A percentile compares a stretch with the other conserved stretches of the same genome.
phyloP scores from a whole-genome alignment of 2,888 invertebrate species.

The Psylliodes chrysocephalus region DNA sequence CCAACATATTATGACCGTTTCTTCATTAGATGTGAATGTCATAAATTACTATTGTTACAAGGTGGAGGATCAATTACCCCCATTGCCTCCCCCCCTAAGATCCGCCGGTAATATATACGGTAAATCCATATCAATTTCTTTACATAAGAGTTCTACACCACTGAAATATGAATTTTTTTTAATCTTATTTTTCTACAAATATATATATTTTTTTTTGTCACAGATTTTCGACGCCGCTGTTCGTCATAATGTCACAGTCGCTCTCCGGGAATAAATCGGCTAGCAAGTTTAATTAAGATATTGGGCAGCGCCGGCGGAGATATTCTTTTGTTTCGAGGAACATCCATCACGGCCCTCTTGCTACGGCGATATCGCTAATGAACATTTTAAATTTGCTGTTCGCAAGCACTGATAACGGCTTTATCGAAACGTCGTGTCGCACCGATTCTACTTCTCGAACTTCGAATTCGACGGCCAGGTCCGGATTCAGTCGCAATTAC shows the following conservation, averaged over 20 bases:
- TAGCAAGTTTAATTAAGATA: conserved; percentile 67
- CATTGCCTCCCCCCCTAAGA: too few relatives aligned
- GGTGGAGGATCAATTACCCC: too few relatives aligned
- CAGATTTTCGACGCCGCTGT: conserved; percentile 37
- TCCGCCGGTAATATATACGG: too few relatives aligned
- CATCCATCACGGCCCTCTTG: conserved; percentile 51
- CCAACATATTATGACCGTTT: too few relatives aligned
- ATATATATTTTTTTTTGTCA: too few relatives aligned
- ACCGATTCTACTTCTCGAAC: neutral
- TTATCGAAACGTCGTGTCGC: conserved; percentile 44
- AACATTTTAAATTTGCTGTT: conserved; percentile 63
- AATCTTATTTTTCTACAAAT: too few relatives aligned
- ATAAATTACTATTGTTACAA: too few relatives aligned
- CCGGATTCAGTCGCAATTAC: neutral
- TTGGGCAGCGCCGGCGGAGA: conserved; percentile 61
- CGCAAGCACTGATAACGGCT: conserved; percentile 53
- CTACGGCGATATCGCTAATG: conserved; percentile 62
- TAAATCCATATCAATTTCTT: too few relatives aligned
- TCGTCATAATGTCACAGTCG: conserved; percentile 35
- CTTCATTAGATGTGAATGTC: too few relatives aligned
- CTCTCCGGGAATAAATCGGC: conserved; percentile 63
- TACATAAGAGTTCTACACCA: too few relatives aligned
- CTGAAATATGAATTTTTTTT: too few relatives aligned
- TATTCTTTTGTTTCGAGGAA: conserved; percentile 63
- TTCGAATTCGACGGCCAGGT: conserved; percentile 40